Evolutionary conservation across 2,888 invertebrate species (phyloP).

Genomic region (Steinernema scapterisci): DNA sequence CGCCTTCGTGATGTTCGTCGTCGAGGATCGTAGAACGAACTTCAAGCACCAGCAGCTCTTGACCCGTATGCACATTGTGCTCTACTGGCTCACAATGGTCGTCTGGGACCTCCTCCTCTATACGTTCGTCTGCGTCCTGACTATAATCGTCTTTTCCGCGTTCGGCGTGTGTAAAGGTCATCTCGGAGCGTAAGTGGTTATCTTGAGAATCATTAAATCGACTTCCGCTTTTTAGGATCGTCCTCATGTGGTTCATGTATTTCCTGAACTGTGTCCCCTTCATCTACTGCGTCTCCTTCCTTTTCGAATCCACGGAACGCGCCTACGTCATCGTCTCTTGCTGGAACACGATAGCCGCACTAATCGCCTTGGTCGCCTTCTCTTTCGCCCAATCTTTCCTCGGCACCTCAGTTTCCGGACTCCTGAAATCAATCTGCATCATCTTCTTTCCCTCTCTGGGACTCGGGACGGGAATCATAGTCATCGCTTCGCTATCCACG

Average conservation of each 20-base stretch:
- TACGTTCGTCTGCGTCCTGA: conserved; percentile 46
- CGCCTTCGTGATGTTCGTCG: conserved; percentile 56
- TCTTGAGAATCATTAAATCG: neutral
- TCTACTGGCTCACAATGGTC: conserved; percentile 55
- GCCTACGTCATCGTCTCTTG: conserved; percentile 51
- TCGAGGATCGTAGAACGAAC: conserved; percentile 53
- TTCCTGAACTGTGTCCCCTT: conserved; percentile 58
- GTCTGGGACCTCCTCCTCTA: conserved; percentile 54
- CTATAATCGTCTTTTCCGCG: conserved; percentile 46
- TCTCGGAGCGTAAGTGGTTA: conserved; percentile 35
- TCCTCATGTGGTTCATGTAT: conserved; percentile 58
- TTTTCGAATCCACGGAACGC: conserved; percentile 51
- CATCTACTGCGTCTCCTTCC: conserved; percentile 58
- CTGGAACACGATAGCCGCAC: conserved; percentile 52
- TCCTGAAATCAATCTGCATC: conserved; percentile 34
- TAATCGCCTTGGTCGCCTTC: conserved; percentile 41
- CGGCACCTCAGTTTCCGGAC: conserved; percentile 18
- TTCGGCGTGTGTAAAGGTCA: conserved; percentile 40
- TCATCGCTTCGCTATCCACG: conserved; percentile 23
- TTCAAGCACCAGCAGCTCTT: conserved; percentile 63
- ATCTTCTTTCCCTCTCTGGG: conserved; percentile 41
- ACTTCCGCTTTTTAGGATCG: conserved; percentile 41
- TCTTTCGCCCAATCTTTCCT: conserved; percentile 36
- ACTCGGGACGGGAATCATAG: conserved; percentile 34
- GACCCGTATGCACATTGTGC: conserved; percentile 56